Base-by-base conservation (phyloP, 2,797 vertebrate species). In the Karalla daura region DNA sequence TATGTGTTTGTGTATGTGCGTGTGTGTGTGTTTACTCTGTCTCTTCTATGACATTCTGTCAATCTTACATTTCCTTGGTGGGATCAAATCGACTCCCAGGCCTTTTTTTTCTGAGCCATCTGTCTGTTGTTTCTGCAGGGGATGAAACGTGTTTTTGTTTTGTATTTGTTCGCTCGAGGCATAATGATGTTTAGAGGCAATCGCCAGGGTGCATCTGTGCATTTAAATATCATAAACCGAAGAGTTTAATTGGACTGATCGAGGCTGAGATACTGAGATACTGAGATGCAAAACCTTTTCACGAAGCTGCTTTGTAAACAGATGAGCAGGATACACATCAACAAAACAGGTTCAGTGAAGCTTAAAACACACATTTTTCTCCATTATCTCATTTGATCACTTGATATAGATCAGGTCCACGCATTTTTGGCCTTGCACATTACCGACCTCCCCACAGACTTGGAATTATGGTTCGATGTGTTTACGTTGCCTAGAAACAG, bases 401-500 rank as follows among this genome's bases (percentile, higher is more conserved):
- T 40, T 49, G 14, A 74, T 63, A 49, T 43, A 52, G 35, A 28
- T 47, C 28, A 28, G 43, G 11, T 41, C 40, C n/a, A n/a, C 18
- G 13, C 24, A 21, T 6, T 63, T 51, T 20, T 70, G 63, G 76
- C 78, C 56, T 61, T 30, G 1, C 24, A 30, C 17, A 5, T 55
- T 45, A 49, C 1, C 12, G 20, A 50, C 40, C 21, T 18, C 23
- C 24, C 37, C 6, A 18, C 10, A 23, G 44, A 63, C 24, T 54
- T 27, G 27, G 25, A 21, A 47, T 56, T 28, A 17, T 41, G 14
- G 56, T 17, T 33, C 20, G 11, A 18, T 51, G 63, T 11, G 59
- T 60, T 70, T 41, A 41, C 35, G 76, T 83, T 82, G 76, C 74
- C 66, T 74, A 10, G 74, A 74, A 77, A 83, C 64, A 21, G 15